These are phyloP conservation scores for Ligdia adustata DNA, from an alignment of 2,888 invertebrate genomes.

Conservation along the genomic window DNA sequence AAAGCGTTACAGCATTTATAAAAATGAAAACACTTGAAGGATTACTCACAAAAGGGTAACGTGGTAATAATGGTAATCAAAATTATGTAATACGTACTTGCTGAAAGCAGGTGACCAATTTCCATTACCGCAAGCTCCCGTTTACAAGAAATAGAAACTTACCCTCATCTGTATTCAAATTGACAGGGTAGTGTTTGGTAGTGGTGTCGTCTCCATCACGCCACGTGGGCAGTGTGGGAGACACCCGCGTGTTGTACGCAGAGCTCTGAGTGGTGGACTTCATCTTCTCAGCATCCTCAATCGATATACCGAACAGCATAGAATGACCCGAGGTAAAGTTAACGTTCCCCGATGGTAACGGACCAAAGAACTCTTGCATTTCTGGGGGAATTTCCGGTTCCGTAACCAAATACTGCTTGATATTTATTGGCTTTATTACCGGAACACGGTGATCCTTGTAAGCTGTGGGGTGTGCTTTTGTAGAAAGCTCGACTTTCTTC, in stretches of 20 bases:
- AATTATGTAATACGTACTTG: too few species aligned
- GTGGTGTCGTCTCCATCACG: constrained; percentile 69
- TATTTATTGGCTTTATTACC: constrained; percentile 28
- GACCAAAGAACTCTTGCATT: constrained; percentile 51
- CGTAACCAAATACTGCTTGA: constrained; percentile 35
- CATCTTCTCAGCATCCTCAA: constrained; percentile 84
- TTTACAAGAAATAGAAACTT: constrained; percentile 43
- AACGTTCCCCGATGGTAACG: constrained; percentile 37
- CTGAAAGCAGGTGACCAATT: constrained; percentile 7
- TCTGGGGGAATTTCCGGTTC: constrained; percentile 48
- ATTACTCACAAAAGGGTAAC: too few species aligned
- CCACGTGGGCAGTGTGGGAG: constrained; percentile 86
- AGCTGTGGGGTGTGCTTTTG: constrained; percentile 40
- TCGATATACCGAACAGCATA: constrained; percentile 85
- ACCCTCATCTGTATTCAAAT: constrained; percentile 70
- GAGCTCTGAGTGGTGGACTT: constrained; percentile 78
- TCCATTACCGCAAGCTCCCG: constrained; percentile 46
- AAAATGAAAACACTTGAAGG: too few species aligned
- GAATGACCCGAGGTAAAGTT: constrained; percentile 86
- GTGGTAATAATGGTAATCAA: too few species aligned
- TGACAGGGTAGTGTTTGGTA: constrained; percentile 73
- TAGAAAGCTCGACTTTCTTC: constrained; percentile 39
- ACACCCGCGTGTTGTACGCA: constrained; percentile 81
- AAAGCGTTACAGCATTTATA: too few species aligned
- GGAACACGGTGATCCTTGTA: constrained; percentile 40